A percentile compares a stretch with the other conserved stretches of the same genome.
phyloP scores from a whole-genome alignment of 2,113 vertebrate species.

The Cyphomyrus plagiostoma region DNA sequence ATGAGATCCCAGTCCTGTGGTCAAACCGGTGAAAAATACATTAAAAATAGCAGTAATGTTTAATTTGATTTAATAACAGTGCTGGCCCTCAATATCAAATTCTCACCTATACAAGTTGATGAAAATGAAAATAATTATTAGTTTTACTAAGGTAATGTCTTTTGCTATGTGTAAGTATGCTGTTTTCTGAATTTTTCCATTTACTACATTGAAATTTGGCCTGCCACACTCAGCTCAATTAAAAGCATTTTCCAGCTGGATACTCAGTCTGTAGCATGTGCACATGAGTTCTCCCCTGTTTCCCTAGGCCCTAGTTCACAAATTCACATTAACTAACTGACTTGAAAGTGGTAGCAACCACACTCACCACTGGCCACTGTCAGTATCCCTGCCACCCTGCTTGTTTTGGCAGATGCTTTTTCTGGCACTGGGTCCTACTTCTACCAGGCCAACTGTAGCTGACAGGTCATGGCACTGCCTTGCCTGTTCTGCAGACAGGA shows the following conservation, averaged over 20 bases:
- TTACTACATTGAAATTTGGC: neutral
- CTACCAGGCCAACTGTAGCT: conserved; percentile 33
- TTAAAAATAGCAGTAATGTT: neutral
- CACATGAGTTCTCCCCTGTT: neutral
- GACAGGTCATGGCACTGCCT: conserved; percentile 44
- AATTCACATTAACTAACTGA: neutral
- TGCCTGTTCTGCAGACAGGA: conserved; percentile 77
- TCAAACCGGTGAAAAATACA: neutral
- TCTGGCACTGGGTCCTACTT: conserved; percentile 36
- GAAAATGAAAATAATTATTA: neutral
- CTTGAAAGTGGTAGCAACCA: neutral
- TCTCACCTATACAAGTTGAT: neutral
- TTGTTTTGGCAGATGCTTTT: conserved; percentile 57
- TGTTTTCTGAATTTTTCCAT: neutral
- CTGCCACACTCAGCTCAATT: neutral
- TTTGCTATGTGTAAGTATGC: neutral
- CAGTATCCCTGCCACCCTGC: neutral
- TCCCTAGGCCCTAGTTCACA: neutral
- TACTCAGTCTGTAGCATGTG: neutral
- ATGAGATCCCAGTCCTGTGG: neutral
- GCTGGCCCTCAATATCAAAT: neutral
- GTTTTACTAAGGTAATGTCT: neutral
- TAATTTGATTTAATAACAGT: neutral
- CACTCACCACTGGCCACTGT: neutral
- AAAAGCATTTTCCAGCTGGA: neutral